Evolutionary conservation across 1,140 invertebrate species (phyloP), one percentile per base, ranked within the genome.

Genomic region (Frieseomelitta varia): DNA sequence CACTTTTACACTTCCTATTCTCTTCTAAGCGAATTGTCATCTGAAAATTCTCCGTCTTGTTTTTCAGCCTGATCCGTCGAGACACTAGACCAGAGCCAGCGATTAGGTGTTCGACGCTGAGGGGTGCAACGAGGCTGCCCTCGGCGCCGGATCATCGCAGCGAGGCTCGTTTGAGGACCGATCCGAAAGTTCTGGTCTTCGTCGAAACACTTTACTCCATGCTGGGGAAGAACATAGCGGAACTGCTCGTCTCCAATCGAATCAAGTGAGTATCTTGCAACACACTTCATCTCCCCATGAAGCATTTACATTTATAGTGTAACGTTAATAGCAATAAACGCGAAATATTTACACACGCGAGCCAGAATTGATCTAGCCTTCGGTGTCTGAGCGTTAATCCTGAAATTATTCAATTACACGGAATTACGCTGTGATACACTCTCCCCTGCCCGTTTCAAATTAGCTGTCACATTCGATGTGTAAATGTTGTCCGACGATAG

Each of bases 121-220:
- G 95, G 88, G 96, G 96, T 63, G 96, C 96, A 82, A 94, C 95
- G 51, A 94, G 95, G 51, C 88, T 95, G 79, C 93, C 93, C n/a
- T 95, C 95, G 34, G 96, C 96, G 63, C 96, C 96, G 65, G 97
- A 98, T 94, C 98, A 99, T 94, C 96, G 97, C 67, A 97, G 97
- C 39, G 97, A 97, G 90, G 97, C 97, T 77, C 95, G 97, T 51
- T 93, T 98, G 55, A 96, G 97, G 78, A 98, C 98, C 92, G 98
- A 99, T 95, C 97, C 98, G 53, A 98, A 98, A 94, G 98, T 99
- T 84, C 95, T 99, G 85, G 97, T 99, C 81, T 98, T 99, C 93
- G 98, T 98, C n/a, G 98, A 99, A 95, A 99, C 98, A 24, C 97
- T 98, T 67, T 99, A 99, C 94, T 98, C 98, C 6, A 96, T 97